These are phyloP conservation scores for Ferrisia virgata DNA, from an alignment of 2,888 invertebrate species.

Conservation along the genomic window DNA sequence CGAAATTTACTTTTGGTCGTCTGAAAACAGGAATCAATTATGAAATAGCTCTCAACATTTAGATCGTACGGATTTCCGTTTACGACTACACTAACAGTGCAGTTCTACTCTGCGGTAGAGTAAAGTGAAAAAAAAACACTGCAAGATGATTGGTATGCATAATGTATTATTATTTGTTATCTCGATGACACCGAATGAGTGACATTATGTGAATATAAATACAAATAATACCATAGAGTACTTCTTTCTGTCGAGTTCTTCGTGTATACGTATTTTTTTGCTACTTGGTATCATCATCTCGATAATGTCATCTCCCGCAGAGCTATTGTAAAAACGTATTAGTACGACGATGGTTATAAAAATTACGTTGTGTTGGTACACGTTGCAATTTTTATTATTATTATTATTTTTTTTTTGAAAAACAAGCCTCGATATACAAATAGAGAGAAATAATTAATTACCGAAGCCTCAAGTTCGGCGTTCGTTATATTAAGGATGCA, in stretches of 20 bases:
- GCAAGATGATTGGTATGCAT: too few relatives aligned
- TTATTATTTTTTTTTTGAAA: background rate
- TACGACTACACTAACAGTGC: too few relatives aligned
- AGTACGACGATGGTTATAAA: background rate
- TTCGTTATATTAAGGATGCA: constrained; percentile 20
- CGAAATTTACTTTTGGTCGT: too few relatives aligned
- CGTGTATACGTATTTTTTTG: background rate
- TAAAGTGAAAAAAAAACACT: too few relatives aligned
- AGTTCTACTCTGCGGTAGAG: too few relatives aligned
- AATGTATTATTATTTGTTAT: too few relatives aligned
- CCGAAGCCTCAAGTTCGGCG: too few relatives aligned
- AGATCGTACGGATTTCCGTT: too few relatives aligned
- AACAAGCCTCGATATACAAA: background rate
- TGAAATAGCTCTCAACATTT: too few relatives aligned
- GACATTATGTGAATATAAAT: background rate
- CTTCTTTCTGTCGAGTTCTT: background rate
- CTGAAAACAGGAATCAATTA: too few relatives aligned
- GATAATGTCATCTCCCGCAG: constrained; percentile 14
- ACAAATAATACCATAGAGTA: too few relatives aligned
- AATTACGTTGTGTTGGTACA: background rate
- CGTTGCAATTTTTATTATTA: background rate
- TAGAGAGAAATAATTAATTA: constrained; percentile 15
- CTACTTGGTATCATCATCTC: constrained; percentile 7
- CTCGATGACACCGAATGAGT: background rate
- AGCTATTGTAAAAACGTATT: background rate